Base-by-base conservation (phyloP, 2,797 vertebrate species). In the Pitangus sulphuratus region DNA sequence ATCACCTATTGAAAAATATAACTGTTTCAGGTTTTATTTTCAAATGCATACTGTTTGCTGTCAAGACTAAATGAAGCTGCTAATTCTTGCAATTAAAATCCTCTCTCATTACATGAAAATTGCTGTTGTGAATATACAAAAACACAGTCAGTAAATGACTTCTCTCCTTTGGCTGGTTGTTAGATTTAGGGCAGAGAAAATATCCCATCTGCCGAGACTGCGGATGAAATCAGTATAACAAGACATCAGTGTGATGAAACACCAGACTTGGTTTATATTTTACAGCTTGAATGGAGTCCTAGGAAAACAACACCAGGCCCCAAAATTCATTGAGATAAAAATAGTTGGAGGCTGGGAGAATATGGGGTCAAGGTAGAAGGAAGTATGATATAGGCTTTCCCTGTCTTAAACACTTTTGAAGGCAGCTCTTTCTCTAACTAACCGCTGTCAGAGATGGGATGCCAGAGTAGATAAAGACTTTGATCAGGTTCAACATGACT, bases 21-120 rank as follows among this genome's bases (percentile, higher is more conserved):
- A 62, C 51, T 79, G 31, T 33, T 72, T 93, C 47, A 62, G 11
- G 54, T 94, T 89, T 85, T 85, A 28, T 77, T 90, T 94, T 90
- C 61, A 61, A 21, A 35, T 84, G 24, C 37, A 83, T 95, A 71
- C 35, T 47, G 14, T n/a, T 90, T 89, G 87, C 31, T 66, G 61
- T 87, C 48, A 87, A 78, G 81, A n/a, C 65, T 89, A 85, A 94
- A 76, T 89, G 84, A 86, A 88, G 35, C 44, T 57, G 50, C 72
- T 87, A 87, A 85, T 96, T 77, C 58, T 82, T 77, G 79, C 31
- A 90, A 58, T 60, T 87, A 62, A 92, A 90, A 78, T 56, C 20
- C 50, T 66, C 40, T 78, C 35, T 83, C 22, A 56, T 79, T 80
- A 56, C 28, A 33, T 68, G 69, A 68, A 93, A 80, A 77, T 57